These are phyloP conservation scores for Thereva unica DNA, from an alignment of 2,888 invertebrate species.

Conservation along the genomic window DNA sequence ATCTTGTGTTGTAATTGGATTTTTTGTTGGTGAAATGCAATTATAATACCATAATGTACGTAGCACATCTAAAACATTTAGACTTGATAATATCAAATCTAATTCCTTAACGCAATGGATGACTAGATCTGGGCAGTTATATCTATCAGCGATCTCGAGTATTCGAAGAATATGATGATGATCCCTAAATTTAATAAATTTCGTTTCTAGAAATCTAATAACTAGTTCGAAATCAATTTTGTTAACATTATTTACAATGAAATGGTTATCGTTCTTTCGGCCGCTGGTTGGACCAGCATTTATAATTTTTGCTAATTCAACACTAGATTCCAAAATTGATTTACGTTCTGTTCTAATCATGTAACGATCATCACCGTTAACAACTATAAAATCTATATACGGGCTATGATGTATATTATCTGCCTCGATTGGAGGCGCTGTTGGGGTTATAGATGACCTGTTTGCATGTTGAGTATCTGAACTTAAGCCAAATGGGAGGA, in stretches of 20 bases:
- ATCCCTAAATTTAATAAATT: conserved; percentile 56
- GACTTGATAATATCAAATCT: conserved; percentile 55
- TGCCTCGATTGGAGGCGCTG: conserved; percentile 53
- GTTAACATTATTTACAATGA: conserved; percentile 56
- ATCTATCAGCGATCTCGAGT: conserved; percentile 56
- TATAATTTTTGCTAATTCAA: conserved; percentile 56
- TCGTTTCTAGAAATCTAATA: conserved; percentile 57
- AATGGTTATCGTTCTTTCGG: conserved; percentile 56
- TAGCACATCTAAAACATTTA: conserved; percentile 56
- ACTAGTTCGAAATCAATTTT: conserved; percentile 56
- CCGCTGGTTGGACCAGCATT: conserved; percentile 57
- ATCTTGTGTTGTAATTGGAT: conserved; percentile 50
- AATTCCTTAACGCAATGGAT: conserved; percentile 57
- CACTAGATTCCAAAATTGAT: conserved; percentile 55
- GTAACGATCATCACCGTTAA: conserved; percentile 56
- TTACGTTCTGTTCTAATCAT: conserved; percentile 57
- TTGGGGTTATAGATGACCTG: conserved; percentile 48
- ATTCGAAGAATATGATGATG: conserved; percentile 57
- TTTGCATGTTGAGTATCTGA: conserved; percentile 53
- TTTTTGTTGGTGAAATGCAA: conserved; percentile 50
- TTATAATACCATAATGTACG: conserved; percentile 57
- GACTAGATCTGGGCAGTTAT: conserved; percentile 57
- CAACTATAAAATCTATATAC: conserved; percentile 57
- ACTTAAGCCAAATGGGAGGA: conserved; percentile 55
- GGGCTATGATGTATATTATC: conserved; percentile 44